phyloP scores from a whole-genome alignment of 2,797 vertebrate species.

The Esox lucius region DNA sequence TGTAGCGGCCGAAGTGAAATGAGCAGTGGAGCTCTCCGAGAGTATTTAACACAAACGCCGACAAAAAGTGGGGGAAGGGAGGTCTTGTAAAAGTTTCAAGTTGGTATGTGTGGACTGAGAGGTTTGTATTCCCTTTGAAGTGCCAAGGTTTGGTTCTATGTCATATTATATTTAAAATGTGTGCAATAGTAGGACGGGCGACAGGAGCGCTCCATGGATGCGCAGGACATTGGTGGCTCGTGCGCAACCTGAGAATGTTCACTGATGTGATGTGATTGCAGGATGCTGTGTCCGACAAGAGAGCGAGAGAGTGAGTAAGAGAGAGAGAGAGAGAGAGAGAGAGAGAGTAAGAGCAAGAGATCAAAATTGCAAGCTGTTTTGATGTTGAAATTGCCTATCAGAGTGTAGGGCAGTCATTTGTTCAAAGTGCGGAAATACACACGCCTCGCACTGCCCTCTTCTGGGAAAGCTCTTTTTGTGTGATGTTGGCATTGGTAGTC shows the following conservation, averaged over 20 bases:
- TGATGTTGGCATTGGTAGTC: slow-evolving; percentile 2
- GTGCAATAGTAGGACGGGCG: slow-evolving; percentile 27
- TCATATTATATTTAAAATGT: slow-evolving; percentile 47
- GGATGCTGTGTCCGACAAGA: slow-evolving; percentile 14
- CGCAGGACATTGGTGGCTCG: slow-evolving; percentile 34
- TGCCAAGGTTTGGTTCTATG: slow-evolving; percentile 32
- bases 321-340: slow-evolving; percentile 18
- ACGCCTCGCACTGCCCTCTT: slow-evolving; percentile 52
- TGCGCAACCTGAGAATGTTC: slow-evolving; percentile 11
- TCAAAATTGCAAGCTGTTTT: slow-evolving; percentile 18
- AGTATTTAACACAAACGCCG: slow-evolving; percentile 14
- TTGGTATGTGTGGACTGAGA: slow-evolving; percentile 12
- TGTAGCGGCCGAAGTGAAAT: slow-evolving; percentile 35
- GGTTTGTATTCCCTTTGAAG: slow-evolving; percentile 12
- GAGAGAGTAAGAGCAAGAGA: slow-evolving; percentile 11
- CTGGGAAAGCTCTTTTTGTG: slow-evolving; percentile 35
- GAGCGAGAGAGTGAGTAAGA: slow-evolving; percentile 20
- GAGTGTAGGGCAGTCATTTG: not conserved
- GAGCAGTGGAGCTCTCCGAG: slow-evolving; percentile 20
- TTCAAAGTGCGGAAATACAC: slow-evolving; percentile 2
- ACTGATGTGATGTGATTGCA: slow-evolving; percentile 13
- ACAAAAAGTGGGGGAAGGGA: slow-evolving; percentile 1
- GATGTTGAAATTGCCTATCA: slow-evolving; percentile 18
- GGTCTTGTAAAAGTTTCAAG: slow-evolving; percentile 48
- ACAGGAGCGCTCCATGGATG: slow-evolving; percentile 54